Base-by-base conservation (phyloP, 2,888 invertebrate species). In the Pyrochroa serraticornis region DNA sequence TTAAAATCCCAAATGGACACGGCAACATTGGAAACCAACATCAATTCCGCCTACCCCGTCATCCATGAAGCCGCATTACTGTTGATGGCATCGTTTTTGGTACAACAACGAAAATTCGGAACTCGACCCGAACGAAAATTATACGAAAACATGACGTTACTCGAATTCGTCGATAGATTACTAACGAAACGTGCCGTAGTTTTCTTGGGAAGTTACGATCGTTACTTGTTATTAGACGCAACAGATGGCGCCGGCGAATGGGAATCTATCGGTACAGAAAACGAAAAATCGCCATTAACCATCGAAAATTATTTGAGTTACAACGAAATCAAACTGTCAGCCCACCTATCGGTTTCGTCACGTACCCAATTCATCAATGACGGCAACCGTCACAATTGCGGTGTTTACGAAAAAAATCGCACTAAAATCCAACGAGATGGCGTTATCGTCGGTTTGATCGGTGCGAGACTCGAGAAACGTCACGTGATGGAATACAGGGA, bases 31-130 rank as follows among this genome's bases (percentile, higher is more conserved):
- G 66, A 68, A 48, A 76, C 71, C 50, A 83, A 83, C 62, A 80
- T 83, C 35, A 77, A 77, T 32, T 58, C 58, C 1, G 44, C 0
- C 85, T 89, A 89, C 72, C 88, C 89, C 0, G 61, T 89, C 2
- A 81, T 89, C 62, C 89, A 89, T 65, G 89, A 89, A 69, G 81
- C 85, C 43, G 85, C 84, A 5, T 61, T 89, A 2, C 75, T 82
- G 1, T 75, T 89, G 3, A 85, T 86, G 73, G 82, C 86, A 5
- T 81, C 82, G 56, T 89, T 87, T 75, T 77, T 89, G 45, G 83
- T 85, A 60, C 84, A 87, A 69, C 88, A 88, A 75, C 79, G 74
- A 31, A 64, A 69, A 7, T 58, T 43, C 52, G 70, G 69, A 34
- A 57, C 22, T 5, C 22, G 5, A 22, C 22, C 22, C 22, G 22